phyloP scores from a whole-genome alignment of 1,140 invertebrate genomes.

The Drosophila nannoptera region DNA sequence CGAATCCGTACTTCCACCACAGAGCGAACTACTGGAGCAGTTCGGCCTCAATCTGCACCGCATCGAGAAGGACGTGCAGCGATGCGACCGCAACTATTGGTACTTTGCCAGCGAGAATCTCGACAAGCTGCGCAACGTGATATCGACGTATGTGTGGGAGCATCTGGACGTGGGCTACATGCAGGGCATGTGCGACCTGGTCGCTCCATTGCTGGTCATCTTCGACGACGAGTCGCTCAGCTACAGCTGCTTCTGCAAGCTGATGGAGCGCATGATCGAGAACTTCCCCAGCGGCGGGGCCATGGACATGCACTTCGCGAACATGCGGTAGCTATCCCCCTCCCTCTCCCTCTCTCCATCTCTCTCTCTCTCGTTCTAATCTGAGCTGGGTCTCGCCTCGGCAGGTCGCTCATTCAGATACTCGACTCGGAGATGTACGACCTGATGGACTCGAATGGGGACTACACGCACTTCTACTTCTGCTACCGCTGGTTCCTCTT shows the following conservation, averaged over 20 bases:
- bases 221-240: slow-evolving; percentile 95
- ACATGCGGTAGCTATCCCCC: slow-evolving; percentile 87
- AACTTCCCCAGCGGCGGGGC: slow-evolving; percentile 96
- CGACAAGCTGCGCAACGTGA: slow-evolving; percentile 95
- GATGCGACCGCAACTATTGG: slow-evolving; percentile 95
- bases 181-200: slow-evolving; percentile 97
- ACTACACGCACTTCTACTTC: slow-evolving; percentile 98
- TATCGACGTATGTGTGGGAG: slow-evolving; percentile 98
- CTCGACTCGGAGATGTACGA: slow-evolving; percentile 96
- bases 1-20: background rate
- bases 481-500: slow-evolving; percentile 94
- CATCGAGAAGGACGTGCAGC: slow-evolving; percentile 97
- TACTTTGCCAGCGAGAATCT: slow-evolving; percentile 94
- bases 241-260: slow-evolving; percentile 93
- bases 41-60: slow-evolving; percentile 95
- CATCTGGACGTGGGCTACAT: slow-evolving; percentile 94
- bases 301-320: slow-evolving; percentile 97
- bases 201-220: slow-evolving; percentile 94
- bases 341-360: slow-evolving; percentile 14
- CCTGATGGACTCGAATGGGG: slow-evolving; percentile 95
- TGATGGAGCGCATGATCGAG: slow-evolving; percentile 93
- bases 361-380: background rate
- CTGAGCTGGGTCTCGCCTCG: slow-evolving; percentile 4
- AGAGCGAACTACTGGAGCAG: slow-evolving; percentile 90
- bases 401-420: slow-evolving; percentile 89